Evolutionary conservation across 2,113 vertebrate genomes (phyloP).

Genomic region (Sphaerodactylus townsendi): DNA sequence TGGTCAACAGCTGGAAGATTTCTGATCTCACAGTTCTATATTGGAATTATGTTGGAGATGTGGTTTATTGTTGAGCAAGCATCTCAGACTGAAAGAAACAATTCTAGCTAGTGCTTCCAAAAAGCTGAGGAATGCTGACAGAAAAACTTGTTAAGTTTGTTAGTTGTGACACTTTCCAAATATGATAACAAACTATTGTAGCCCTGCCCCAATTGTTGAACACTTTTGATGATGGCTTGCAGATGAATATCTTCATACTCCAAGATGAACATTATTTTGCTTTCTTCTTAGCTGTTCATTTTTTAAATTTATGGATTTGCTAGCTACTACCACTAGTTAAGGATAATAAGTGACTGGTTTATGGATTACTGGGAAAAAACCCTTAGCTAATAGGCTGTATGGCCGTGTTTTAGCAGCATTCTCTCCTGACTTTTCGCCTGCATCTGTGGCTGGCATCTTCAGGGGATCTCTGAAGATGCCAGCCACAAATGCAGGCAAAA

Average conservation of each 20-base stretch:
- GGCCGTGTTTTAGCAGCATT: no score
- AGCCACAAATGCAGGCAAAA: no score
- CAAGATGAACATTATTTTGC: background rate
- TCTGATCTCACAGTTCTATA: constrained; percentile 57
- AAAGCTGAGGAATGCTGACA: background rate
- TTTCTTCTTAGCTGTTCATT: constrained; percentile 46
- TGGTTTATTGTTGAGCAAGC: background rate
- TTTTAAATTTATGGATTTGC: constrained; percentile 39
- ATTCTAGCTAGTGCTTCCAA: background rate
- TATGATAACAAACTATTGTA: background rate
- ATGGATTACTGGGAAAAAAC: constrained; percentile 25
- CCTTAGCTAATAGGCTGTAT: constrained; percentile 40
- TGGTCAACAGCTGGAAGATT: constrained; percentile 73
- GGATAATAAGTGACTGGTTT: constrained; percentile 10
- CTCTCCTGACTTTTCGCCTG: no score
- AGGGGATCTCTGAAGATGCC: no score
- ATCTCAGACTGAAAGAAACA: background rate
- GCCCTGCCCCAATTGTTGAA: background rate
- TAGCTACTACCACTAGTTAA: constrained; percentile 42
- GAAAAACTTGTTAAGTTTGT: background rate
- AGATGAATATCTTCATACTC: background rate
- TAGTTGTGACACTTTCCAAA: background rate
- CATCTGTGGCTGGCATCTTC: no score
- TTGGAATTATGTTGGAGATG: background rate
- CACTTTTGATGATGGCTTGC: background rate